Conservation (phyloP, 2,113 vertebrate genomes). For the Xyrauchen texanus region DNA sequence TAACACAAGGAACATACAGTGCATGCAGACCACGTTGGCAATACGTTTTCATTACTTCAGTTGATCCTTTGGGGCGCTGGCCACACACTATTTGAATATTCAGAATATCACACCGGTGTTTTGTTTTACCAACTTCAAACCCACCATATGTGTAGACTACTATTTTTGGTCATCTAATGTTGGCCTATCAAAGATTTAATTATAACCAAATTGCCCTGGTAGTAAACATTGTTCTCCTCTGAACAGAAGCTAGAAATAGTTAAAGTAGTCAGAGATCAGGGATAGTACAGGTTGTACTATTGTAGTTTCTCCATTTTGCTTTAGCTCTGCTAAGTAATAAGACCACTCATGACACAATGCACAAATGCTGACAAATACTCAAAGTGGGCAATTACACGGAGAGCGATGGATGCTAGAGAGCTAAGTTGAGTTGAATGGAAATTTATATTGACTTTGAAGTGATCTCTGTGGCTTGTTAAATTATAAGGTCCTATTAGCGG, state of each 20-base stretch:
- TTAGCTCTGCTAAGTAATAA: constrained; percentile 18
- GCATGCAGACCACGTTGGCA: too few species aligned
- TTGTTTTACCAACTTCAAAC: too few species aligned
- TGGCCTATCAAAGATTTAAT: not conserved
- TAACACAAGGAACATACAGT: too few species aligned
- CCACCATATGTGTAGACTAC: too few species aligned
- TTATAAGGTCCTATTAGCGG: not conserved
- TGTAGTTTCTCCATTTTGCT: not conserved
- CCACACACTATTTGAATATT: too few species aligned
- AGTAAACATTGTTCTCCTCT: constrained; percentile 2
- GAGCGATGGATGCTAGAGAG: not conserved
- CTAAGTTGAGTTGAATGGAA: not conserved
- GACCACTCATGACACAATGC: not conserved
- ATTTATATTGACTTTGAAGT: not conserved
- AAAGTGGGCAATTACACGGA: not conserved
- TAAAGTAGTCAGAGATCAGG: constrained; percentile 7
- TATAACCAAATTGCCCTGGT: not conserved
- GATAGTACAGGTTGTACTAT: not conserved
- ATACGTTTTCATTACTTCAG: too few species aligned
- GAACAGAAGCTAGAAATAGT: constrained; percentile 4
- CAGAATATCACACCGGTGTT: too few species aligned
- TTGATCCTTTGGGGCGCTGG: too few species aligned
- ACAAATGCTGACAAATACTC: not conserved
- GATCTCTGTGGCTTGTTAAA: not conserved
- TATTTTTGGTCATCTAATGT: not conserved